Evolutionary conservation across 2,888 invertebrate species (phyloP).

Genomic region (Chymomyza amoena): DNA sequence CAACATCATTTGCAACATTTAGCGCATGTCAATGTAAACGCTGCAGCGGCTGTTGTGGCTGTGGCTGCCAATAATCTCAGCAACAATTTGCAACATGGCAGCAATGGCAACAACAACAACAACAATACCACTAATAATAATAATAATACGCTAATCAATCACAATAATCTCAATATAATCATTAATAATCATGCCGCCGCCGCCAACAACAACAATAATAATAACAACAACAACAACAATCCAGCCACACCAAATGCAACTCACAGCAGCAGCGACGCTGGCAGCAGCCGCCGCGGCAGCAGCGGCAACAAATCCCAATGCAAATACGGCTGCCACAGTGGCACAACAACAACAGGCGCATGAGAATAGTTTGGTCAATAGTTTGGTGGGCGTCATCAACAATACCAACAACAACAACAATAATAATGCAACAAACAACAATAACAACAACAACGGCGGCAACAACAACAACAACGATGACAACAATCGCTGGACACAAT

Average conservation of each 20-base stretch:
- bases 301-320: constrained; percentile 58
- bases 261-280: constrained; percentile 32
- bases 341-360: constrained; percentile 63
- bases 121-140: constrained; percentile 40
- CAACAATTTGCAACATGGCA: constrained; percentile 44
- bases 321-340: constrained; percentile 58
- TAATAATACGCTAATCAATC: constrained; percentile 61
- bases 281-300: constrained; percentile 22
- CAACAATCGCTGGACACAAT: constrained; percentile 79
- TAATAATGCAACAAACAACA: constrained; percentile 52
- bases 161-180: constrained; percentile 64
- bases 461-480: constrained; percentile 67
- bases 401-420: constrained; percentile 47
- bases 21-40: constrained; percentile 75
- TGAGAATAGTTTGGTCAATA: constrained; percentile 69
- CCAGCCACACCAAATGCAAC: constrained; percentile 69
- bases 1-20: constrained; percentile 78
- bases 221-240: constrained; percentile 58
- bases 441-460: constrained; percentile 41
- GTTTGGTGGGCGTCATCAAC: constrained; percentile 64
- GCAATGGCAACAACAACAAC: constrained; percentile 37
- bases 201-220: constrained; percentile 48
- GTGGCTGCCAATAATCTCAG: constrained; percentile 68
- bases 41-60: constrained; percentile 67
- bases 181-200: constrained; percentile 63